Evolutionary conservation across 2,113 vertebrate genomes (phyloP).

Genomic region (Polypterus senegalus): DNA sequence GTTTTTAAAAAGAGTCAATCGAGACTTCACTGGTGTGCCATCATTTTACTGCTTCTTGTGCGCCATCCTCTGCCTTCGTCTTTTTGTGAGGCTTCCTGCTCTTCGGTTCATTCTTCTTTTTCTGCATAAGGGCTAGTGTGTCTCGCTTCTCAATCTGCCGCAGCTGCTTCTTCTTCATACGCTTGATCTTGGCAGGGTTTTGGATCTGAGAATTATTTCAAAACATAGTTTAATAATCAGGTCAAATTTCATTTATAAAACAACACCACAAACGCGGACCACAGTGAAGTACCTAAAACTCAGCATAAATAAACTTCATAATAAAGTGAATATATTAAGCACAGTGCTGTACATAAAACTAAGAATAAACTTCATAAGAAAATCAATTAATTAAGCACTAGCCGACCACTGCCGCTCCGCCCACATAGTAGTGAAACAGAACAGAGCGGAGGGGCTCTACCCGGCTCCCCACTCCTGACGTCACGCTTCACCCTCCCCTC

Average conservation of each 20-base stretch:
- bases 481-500: too few relatives aligned
- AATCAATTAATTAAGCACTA: too few relatives aligned
- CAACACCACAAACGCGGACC: not conserved
- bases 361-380: too few relatives aligned
- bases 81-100: slow-evolving; percentile 14
- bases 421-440: too few relatives aligned
- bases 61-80: slow-evolving; percentile 6
- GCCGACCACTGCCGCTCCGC: too few relatives aligned
- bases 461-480: too few relatives aligned
- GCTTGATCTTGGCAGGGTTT: slow-evolving; percentile 79
- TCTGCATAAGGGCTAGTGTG: slow-evolving; percentile 63
- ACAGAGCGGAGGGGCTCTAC: too few relatives aligned
- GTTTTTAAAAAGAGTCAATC: too few relatives aligned
- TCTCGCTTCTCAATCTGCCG: slow-evolving; percentile 77
- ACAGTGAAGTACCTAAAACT: not conserved
- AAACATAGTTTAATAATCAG: not conserved
- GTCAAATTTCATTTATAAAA: too few relatives aligned
- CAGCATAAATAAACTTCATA: not conserved
- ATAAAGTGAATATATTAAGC: not conserved
- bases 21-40: not conserved
- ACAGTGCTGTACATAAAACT: too few relatives aligned
- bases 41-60: not conserved
- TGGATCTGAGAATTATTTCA: slow-evolving; percentile 52
- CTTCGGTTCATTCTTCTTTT: slow-evolving; percentile 30
- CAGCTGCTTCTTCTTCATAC: slow-evolving; percentile 82